Evolutionary conservation across 2,797 vertebrate genomes (phyloP), one percentile per base, ranked within the genome.

Genomic region (Trichosurus vulpecula): DNA sequence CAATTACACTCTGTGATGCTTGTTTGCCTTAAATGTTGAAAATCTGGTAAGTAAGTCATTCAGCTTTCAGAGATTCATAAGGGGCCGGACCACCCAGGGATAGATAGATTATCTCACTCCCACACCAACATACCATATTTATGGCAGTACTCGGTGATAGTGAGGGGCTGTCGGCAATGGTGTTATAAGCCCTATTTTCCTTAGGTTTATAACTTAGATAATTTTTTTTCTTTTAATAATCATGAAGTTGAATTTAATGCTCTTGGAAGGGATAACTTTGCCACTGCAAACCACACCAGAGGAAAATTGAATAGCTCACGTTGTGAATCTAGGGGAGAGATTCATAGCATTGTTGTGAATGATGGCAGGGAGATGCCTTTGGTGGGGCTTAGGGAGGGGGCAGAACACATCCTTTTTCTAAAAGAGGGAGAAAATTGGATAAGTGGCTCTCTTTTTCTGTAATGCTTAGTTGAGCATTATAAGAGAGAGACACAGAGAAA

Each of bases 111-210:
- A 95, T 54, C 92, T 97, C 89, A 94, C 53, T 89, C 61, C 90
- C 55, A 92, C 54, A 95, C 96, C 96, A 95, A 95, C 35, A 89
- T 58, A 98, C 93, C 61, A 96, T 97, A 54, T 96, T 98, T 97
- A 96, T 91, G 97, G 96, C 94, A 93, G 53, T 54, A 52, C 35
- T 55, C 54, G 93, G 91, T 90, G 53, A 52, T 95, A 97, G 95
- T 87, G 93, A 97, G 58, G 81, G 81, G 96, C 93, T 97, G 95
- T 97, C 94, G 98, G 97, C 92, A 96, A 96, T 97, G 98, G 97
- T 97, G 98, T 94, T 96, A 97, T 74, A 92, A 94, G 96, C 54
- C 52, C 92, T 97, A 96, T 97, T 97, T 97, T 97, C 94, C 97
- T 96, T 93, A 57, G 53, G 89, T 95, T 97, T 98, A 97, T 97